Evolutionary conservation across 2,888 invertebrate genomes (phyloP).

Genomic region (Patella caerulea): DNA sequence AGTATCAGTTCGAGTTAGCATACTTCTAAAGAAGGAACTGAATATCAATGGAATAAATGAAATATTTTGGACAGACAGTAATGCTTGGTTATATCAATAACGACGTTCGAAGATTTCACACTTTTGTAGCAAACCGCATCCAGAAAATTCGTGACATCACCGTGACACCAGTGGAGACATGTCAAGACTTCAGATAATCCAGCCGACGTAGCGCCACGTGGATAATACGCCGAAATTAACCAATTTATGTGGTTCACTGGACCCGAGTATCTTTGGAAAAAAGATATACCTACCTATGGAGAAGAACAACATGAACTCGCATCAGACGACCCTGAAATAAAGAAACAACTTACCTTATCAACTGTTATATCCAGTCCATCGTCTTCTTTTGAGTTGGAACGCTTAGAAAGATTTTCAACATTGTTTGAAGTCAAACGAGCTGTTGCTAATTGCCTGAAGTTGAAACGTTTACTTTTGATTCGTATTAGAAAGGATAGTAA

Average conservation of each 20-base stretch:
- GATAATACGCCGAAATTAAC: slow-evolving; percentile 8
- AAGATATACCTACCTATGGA: neutral
- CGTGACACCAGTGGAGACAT: slow-evolving; percentile 40
- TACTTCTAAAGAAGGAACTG: slow-evolving; percentile 31
- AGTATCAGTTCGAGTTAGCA: slow-evolving; percentile 37
- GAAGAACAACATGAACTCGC: neutral
- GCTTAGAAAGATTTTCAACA: neutral
- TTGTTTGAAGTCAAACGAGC: neutral
- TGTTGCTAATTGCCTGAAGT: neutral
- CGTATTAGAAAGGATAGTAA: neutral
- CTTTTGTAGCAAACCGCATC: slow-evolving; percentile 48
- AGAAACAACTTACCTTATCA: too few species aligned
- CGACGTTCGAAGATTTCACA: slow-evolving; percentile 41
- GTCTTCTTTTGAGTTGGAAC: neutral
- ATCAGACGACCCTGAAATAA: neutral
- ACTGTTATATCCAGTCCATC: too few species aligned
- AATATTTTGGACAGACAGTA: slow-evolving; percentile 43
- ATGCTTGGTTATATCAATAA: slow-evolving; percentile 43
- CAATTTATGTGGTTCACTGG: neutral
- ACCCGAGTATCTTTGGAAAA: neutral
- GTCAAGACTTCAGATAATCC: slow-evolving; percentile 38
- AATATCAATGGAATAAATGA: slow-evolving; percentile 17
- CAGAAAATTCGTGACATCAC: slow-evolving; percentile 38
- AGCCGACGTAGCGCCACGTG: slow-evolving; percentile 47
- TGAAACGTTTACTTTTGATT: neutral